Evolutionary conservation across 2,113 vertebrate genomes (phyloP).

Genomic region (Sebastes schlegelii): DNA sequence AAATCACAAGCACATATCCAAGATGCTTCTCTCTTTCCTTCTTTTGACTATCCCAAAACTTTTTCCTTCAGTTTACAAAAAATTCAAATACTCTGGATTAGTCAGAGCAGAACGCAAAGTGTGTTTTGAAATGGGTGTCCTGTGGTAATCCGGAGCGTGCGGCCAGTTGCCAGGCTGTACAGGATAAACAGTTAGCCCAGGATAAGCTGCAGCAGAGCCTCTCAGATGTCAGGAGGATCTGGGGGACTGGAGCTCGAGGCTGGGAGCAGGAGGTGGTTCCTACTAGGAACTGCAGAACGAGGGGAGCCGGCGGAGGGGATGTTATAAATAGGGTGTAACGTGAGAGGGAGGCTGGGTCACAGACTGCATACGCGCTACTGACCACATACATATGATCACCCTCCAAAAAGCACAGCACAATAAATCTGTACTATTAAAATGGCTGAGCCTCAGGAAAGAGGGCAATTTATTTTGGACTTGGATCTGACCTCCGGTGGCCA

Average conservation of each 20-base stretch:
- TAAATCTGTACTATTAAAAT: conserved; percentile 84
- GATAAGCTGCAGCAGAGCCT: conserved; percentile 85
- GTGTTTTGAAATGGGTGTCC: conserved; percentile 70
- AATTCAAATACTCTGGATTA: conserved; percentile 9
- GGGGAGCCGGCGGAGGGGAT: conserved; percentile 91
- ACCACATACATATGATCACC: conserved; percentile 91
- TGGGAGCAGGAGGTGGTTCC: conserved; percentile 89
- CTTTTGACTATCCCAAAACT: conserved; percentile 43
- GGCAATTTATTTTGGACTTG: conserved; percentile 74
- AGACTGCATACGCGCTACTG: conserved; percentile 87
- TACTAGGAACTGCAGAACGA: conserved; percentile 86
- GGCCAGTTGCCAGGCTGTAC: conserved; percentile 86
- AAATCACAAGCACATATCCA: conserved; percentile 71
- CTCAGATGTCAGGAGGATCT: conserved; percentile 88
- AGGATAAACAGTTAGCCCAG: conserved; percentile 85
- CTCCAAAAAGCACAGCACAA: conserved; percentile 85
- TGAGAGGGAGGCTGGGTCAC: conserved; percentile 99
- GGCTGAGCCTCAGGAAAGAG: conserved; percentile 76
- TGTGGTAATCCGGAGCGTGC: conserved; percentile 88
- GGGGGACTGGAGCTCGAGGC: conserved; percentile 88
- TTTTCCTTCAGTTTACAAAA: conserved; percentile 68
- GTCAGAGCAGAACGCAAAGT: conserved; percentile 60
- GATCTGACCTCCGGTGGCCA: conserved; percentile 74
- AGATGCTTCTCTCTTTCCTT: conserved; percentile 49
- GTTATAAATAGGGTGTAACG: conserved; percentile 99